Conservation (phyloP, 37 sponge, comb jelly and placozoan genomes). For the Ephydatia muelleri region DNA sequence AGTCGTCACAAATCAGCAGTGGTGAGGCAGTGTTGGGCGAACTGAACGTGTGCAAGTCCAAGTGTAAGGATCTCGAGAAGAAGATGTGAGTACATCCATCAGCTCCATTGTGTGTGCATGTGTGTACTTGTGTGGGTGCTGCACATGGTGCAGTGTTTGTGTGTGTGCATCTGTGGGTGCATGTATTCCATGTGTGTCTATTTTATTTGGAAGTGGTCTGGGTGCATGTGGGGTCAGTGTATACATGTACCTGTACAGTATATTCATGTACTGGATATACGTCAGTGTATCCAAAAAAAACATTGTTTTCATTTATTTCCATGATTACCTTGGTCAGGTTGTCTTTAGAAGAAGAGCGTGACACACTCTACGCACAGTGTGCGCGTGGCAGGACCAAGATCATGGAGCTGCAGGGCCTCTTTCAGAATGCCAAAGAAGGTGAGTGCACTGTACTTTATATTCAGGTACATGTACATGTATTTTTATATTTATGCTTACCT, state of each 20-base stretch:
- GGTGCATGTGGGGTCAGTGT: too few relatives aligned
- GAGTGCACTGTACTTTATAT: background rate
- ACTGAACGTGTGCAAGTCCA: slow-evolving; percentile 4
- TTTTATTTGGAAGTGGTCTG: too few relatives aligned
- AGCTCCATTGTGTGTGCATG: background rate
- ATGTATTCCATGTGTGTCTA: too few relatives aligned
- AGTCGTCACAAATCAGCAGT: background rate
- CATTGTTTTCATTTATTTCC: too few relatives aligned
- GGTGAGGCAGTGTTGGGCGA: slow-evolving; percentile 26
- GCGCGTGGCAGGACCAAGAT: slow-evolving; percentile 1
- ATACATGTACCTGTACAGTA: too few relatives aligned
- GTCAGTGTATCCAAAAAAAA: too few relatives aligned
- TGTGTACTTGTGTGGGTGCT: too few relatives aligned
- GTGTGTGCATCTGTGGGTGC: too few relatives aligned
- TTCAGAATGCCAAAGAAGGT: slow-evolving; percentile 26
- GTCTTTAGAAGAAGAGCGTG: slow-evolving; percentile 26
- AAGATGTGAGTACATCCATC: slow-evolving; percentile 12
- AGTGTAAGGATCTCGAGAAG: slow-evolving; percentile 16
- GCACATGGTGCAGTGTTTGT: too few relatives aligned
- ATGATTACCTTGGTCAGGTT: background rate
- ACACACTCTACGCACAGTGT: slow-evolving; percentile 15
- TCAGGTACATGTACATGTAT: background rate
- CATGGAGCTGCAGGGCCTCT: slow-evolving; percentile 11
- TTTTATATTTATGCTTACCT: background rate
- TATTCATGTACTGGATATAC: too few relatives aligned